phyloP scores from a whole-genome alignment of 1,140 invertebrate species.

The Tachypleus tridentatus region DNA sequence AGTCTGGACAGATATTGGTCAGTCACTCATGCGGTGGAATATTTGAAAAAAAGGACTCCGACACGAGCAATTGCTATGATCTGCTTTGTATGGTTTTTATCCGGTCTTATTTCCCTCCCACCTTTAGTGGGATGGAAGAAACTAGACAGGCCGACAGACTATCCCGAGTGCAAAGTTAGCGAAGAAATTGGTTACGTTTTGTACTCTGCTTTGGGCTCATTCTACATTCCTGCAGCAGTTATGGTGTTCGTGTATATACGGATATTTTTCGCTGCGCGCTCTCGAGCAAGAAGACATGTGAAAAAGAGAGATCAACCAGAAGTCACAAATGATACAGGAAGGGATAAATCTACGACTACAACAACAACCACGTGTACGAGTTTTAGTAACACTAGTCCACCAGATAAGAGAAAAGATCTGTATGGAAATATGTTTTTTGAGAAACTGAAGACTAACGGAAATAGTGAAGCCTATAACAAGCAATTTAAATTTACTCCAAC shows the following conservation, averaged over 20 bases:
- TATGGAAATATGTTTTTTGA: no score
- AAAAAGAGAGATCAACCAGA: constrained; percentile 11
- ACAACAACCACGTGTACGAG: constrained; percentile 27
- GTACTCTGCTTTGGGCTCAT: constrained; percentile 93
- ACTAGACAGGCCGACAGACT: constrained; percentile 13
- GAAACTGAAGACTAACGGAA: no score
- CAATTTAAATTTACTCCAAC: no score
- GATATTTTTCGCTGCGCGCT: constrained; percentile 93
- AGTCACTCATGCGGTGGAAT: constrained; percentile 87
- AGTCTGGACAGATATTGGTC: constrained; percentile 93
- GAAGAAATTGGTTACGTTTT: constrained; percentile 93
- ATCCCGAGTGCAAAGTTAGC: constrained; percentile 41
- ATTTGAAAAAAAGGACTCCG: constrained; percentile 81
- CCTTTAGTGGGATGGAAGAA: constrained; percentile 22
- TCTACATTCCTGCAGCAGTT: constrained; percentile 95
- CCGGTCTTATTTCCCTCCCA: constrained; percentile 17
- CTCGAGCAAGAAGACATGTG: constrained; percentile 53
- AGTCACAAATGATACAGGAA: constrained; percentile 16
- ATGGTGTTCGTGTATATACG: constrained; percentile 98
- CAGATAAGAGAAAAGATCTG: constrained; percentile 13
- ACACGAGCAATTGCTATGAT: constrained; percentile 83
- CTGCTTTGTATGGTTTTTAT: constrained; percentile 27
- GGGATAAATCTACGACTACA: constrained; percentile 23
- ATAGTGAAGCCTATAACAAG: no score
- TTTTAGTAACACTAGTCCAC: constrained; percentile 28